Evolutionary conservation across 2,113 vertebrate species (phyloP).

Genomic region (Myotis brandtii): DNA sequence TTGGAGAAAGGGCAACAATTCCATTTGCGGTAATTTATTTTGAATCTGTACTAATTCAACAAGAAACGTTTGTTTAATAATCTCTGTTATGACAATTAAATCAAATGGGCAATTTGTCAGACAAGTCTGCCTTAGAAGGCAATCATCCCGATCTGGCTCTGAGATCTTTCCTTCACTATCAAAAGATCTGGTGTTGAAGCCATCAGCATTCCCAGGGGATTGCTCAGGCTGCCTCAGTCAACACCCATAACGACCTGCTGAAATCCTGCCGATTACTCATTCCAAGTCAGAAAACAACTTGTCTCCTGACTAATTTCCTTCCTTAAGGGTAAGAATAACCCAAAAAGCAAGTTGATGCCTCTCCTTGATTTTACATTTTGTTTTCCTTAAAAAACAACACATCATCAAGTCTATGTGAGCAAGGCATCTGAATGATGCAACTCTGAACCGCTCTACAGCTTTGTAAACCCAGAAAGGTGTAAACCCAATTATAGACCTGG

Average conservation of each 20-base stretch:
- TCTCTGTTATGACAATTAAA: not conserved
- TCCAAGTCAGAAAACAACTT: not conserved
- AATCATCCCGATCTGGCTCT: not conserved
- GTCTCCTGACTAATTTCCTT: not conserved
- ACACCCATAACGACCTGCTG: not conserved
- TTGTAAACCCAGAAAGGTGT: conserved; percentile 5
- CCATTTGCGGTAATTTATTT: not conserved
- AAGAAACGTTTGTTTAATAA: conserved; percentile 18
- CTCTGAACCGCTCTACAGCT: not conserved
- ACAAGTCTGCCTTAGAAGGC: conserved; percentile 15
- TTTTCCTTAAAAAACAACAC: conserved; percentile 52
- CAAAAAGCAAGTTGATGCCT: not conserved
- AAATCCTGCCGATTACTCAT: not conserved
- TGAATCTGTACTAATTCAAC: not conserved
- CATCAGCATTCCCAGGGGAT: not conserved
- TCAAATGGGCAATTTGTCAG: not conserved
- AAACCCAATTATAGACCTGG: conserved; percentile 39
- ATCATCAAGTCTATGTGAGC: not conserved
- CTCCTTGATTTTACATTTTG: conserved; percentile 48
- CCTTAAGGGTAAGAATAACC: conserved; percentile 32
- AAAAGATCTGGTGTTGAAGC: not conserved
- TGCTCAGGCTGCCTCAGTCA: not conserved
- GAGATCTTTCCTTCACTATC: not conserved
- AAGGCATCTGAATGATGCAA: not conserved
- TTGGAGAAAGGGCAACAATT: not conserved